phyloP scores from a whole-genome alignment of 2,797 vertebrate genomes.

The Ciconia nigra region DNA sequence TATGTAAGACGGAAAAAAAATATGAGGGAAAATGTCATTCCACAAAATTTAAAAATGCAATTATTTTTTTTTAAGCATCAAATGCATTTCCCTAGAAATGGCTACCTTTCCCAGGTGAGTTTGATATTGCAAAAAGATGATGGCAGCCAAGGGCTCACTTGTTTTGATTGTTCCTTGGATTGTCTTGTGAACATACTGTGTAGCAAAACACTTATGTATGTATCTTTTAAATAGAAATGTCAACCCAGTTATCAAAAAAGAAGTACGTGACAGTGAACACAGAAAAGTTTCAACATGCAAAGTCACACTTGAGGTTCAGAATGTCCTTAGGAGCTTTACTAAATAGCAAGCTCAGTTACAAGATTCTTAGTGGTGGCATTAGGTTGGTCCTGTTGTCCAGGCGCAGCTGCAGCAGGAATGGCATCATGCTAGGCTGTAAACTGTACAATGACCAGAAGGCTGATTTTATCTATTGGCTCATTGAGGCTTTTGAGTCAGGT shows the following conservation, averaged over 20 bases:
- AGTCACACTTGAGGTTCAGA: not conserved
- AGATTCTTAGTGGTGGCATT: not conserved
- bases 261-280: not conserved
- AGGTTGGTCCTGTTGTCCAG: not conserved
- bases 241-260: not conserved
- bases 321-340: not conserved
- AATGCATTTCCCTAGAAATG: not conserved
- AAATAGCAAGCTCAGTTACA: not conserved
- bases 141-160: not conserved
- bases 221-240: not conserved
- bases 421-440: accelerated
- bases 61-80: not conserved
- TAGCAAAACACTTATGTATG: not conserved
- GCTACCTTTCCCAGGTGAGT: not conserved
- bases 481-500: not conserved
- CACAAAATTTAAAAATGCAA: not conserved
- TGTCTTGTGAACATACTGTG: not conserved
- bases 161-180: not conserved
- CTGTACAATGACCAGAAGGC: accelerated
- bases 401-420: not conserved
- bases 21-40: accelerated
- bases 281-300: not conserved
- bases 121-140: not conserved
- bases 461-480: not conserved
- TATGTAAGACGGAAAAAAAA: not conserved